Base-by-base conservation (phyloP, 2,888 invertebrate species). In the Gibbula magus region DNA sequence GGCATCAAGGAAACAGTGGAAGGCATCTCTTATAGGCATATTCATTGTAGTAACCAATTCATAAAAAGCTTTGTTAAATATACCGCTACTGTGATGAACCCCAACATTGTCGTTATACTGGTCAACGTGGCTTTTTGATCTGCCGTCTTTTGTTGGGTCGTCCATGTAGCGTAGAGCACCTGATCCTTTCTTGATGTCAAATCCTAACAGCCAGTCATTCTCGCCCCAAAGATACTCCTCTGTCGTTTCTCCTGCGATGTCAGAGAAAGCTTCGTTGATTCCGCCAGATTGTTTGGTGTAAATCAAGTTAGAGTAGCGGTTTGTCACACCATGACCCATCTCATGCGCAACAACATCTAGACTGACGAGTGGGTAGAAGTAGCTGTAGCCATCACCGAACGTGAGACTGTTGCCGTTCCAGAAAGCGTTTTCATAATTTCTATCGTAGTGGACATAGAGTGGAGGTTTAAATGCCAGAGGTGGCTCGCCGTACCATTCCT, bases 181-280 rank as follows among this genome's bases (percentile, higher is more conserved):
- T 5, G 51, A 18, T 7, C 53, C 74, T 54, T 83, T 86, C 66
- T 80, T 80, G 32, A 83, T 67, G 10, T 81, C 81, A 13, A 61
- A 39, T 5, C 85, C 85, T 10, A 82, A 79, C 35, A 81, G 13
- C 73, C 82, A 83, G 56, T 87, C 87, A 39, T 79, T 78, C 8
- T 25, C 0, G 1, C 13, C 13, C 5, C 18, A 13, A 10, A 82
- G 54, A 76, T 78, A 87, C 5, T 73, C 77, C 73, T 86, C 86
- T 5, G 82, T 81, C 0, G 80, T 78, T 54, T 88, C 87, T 7
- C 88, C 88, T 16, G 87, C 74, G 78, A 88, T 87, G 70, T 87
- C 87, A 22, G 86, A 85, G 81, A 87, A 87, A 7, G 86, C 87
- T 79, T 89, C 89, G 78, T 88, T 87, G 5, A 89, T 83, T 20